These are phyloP conservation scores for Leptopterna dolabrata DNA, from an alignment of 2,888 invertebrate species.

Conservation along the genomic window DNA sequence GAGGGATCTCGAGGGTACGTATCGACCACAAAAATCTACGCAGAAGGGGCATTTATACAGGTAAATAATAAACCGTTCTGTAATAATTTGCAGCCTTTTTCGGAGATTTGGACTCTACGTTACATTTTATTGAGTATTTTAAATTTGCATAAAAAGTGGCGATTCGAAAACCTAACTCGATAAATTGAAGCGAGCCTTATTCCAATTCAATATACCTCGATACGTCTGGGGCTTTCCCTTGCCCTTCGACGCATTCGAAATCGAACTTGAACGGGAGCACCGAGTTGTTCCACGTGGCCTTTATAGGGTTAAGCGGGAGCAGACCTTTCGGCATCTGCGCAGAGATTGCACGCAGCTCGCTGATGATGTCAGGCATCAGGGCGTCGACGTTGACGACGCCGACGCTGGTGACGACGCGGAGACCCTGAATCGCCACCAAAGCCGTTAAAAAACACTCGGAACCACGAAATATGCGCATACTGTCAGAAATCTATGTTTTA, in stretches of 20 bases:
- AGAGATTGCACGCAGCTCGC: background rate
- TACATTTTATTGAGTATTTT: too few species aligned
- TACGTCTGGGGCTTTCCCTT: background rate
- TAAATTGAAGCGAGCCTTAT: too few species aligned
- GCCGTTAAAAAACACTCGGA: background rate
- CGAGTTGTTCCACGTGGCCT: background rate
- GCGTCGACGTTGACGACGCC: background rate
- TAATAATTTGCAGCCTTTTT: too few species aligned
- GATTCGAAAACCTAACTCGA: too few species aligned
- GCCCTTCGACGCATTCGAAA: background rate
- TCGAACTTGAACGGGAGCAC: background rate
- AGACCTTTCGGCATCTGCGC: background rate
- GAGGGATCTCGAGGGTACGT: too few species aligned
- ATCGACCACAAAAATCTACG: too few species aligned
- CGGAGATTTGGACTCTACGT: too few species aligned
- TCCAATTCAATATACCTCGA: too few species aligned
- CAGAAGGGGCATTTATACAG: too few species aligned
- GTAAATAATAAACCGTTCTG: too few species aligned
- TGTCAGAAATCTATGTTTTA: background rate
- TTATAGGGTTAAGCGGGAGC: background rate
- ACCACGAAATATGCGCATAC: background rate
- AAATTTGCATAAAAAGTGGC: too few species aligned
- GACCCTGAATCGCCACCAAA: background rate
- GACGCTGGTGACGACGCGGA: background rate
- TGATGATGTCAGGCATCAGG: background rate